These are phyloP conservation scores for Sapayoa aenigma DNA, from an alignment of 2,113 vertebrate species.

Conservation along the genomic window DNA sequence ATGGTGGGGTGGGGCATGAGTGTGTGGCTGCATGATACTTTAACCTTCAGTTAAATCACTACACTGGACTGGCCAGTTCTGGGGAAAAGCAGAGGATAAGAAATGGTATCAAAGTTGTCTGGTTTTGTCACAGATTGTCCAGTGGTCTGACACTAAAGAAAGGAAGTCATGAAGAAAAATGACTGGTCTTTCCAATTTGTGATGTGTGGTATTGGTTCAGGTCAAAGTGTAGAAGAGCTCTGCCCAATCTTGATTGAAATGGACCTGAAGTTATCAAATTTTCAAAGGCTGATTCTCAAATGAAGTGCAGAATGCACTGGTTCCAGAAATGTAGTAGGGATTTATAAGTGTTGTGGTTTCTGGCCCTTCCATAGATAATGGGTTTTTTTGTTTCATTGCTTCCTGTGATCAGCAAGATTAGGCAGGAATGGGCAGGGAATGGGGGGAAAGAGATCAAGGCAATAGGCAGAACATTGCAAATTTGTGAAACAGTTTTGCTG, in stretches of 20 bases:
- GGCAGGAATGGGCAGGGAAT: no score
- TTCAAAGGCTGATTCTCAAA: neutral
- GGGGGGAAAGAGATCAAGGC: neutral
- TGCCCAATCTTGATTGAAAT: neutral
- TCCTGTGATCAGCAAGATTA: neutral
- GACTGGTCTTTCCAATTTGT: neutral
- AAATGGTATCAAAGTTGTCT: neutral
- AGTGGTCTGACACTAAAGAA: neutral
- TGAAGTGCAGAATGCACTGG: neutral
- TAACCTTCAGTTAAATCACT: neutral
- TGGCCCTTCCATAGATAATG: neutral
- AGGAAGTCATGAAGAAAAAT: neutral
- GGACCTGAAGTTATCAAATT: neutral
- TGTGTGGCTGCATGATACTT: neutral
- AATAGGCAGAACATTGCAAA: neutral
- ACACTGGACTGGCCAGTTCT: neutral
- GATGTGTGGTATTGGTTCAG: neutral
- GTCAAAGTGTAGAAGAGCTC: neutral
- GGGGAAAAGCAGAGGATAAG: neutral
- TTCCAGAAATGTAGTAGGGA: neutral
- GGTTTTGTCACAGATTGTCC: neutral
- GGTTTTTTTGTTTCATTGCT: neutral
- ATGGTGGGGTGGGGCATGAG: neutral
- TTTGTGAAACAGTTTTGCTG: slow-evolving; percentile 10
- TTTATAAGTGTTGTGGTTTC: neutral